Base-by-base conservation (phyloP, 2,888 invertebrate species). In the Desoria tigrina region DNA sequence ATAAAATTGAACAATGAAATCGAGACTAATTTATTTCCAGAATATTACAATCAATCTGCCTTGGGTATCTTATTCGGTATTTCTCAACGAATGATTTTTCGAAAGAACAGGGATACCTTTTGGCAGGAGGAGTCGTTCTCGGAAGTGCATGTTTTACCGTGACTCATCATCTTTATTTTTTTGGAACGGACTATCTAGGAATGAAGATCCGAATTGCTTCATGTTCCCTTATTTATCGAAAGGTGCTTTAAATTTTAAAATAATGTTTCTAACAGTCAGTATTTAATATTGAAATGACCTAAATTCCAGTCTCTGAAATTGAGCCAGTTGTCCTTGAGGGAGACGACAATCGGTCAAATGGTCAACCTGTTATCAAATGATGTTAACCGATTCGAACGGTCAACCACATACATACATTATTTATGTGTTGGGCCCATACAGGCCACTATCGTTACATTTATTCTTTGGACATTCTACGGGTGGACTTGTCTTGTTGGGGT, bases 291-390 rank as follows among this genome's bases (percentile, higher is more conserved):
- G 39, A 16, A 11, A 11, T 9, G 9, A 9, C 9, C 16, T 49
- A 49, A 11, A 54, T 42, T 27, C 63, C 62, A 92, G 90, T 83
- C 90, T 1, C 80, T 93, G 53, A 85, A 86, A 42, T 81, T 92
- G 69, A 90, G 90, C 62, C 90, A 90, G 79, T 88, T 88, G 7
- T 90, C 94, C 1, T 81, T 94, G 49, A 89, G 89, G 9, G 87
- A 92, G 79, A 94, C 94, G 0, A 90, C 94, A 0, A 88, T 90
- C 0, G 96, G 96, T 0, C 93, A 95, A 80, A 87, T 97, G 68
- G 93, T 96, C 32, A 96, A 96, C 80, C 85, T 97, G n/a, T 83
- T 98, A 65, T 94, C 96, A 1, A 98, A 96, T 79, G 97, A 98
- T 80, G 92, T 97, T 71, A 91, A 90, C 77, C 86, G 90, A 60